phyloP scores from a whole-genome alignment of 35 echinoderm and acorn worm species.

The Strongylocentrotus purpuratus region DNA sequence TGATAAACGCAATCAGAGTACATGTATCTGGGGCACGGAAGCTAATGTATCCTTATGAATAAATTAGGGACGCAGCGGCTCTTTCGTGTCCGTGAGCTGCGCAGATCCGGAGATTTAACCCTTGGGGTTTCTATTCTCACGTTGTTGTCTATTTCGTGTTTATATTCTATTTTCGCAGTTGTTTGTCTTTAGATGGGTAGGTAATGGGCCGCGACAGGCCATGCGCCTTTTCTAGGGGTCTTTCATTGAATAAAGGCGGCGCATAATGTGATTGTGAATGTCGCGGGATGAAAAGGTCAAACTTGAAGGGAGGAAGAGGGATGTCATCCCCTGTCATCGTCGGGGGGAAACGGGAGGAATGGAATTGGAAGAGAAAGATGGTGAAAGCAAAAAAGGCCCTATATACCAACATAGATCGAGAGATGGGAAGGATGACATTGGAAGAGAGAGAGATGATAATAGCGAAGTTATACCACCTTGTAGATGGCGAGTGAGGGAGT shows the following conservation, averaged over 20 bases:
- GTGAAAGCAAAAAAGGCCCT: not conserved
- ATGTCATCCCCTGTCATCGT: not conserved
- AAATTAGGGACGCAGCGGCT: not conserved
- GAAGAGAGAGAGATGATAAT: not conserved
- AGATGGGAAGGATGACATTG: not conserved
- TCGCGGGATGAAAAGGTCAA: not conserved
- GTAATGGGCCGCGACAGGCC: not conserved
- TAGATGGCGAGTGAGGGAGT: too few relatives aligned
- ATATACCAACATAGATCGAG: not conserved
- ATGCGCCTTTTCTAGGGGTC: not conserved
- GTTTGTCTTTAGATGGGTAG: not conserved
- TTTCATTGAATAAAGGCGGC: not conserved
- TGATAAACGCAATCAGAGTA: not conserved
- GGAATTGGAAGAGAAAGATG: not conserved
- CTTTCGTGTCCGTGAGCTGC: not conserved
- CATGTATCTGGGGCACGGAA: not conserved
- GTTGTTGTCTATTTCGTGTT: not conserved
- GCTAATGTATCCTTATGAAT: constrained; percentile 18
- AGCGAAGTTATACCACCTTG: too few relatives aligned
- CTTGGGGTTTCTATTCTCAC: not conserved
- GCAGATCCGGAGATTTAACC: not conserved
- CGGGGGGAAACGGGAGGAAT: not conserved
- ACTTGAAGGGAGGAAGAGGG: not conserved
- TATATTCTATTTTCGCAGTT: not conserved
- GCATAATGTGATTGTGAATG: constrained; percentile 2